Conservation (phyloP, 2,797 vertebrate genomes). For the Semaprochilodus insignis region DNA sequence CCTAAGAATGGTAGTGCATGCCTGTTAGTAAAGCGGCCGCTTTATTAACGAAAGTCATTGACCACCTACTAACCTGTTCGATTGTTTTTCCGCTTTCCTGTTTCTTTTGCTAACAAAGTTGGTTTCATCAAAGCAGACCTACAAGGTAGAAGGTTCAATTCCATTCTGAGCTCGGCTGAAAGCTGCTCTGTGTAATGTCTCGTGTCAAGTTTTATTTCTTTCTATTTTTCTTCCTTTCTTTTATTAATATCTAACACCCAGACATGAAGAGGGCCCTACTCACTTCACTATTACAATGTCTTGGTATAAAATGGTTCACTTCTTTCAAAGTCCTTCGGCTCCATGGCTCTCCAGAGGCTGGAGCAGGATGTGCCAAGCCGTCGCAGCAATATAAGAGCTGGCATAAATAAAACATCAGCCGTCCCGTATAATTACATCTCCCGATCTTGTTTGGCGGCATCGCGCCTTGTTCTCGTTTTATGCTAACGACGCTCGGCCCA, state of each 20-base stretch:
- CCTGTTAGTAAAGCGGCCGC: slow-evolving; percentile 68
- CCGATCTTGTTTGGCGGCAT: slow-evolving; percentile 50
- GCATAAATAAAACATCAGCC: slow-evolving; percentile 61
- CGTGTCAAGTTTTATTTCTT: slow-evolving; percentile 50
- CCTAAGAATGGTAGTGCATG: slow-evolving; percentile 66
- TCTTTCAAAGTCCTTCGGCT: slow-evolving; percentile 42
- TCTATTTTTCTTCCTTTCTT: neutral
- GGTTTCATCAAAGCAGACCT: slow-evolving; percentile 91
- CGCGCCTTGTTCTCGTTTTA: slow-evolving; percentile 53
- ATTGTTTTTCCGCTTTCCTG: slow-evolving; percentile 77
- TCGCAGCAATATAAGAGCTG: slow-evolving; percentile 41
- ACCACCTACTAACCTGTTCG: slow-evolving; percentile 84
- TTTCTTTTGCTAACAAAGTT: slow-evolving; percentile 89
- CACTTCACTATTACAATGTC: slow-evolving; percentile 62
- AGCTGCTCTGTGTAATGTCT: slow-evolving; percentile 75
- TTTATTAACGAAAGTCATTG: slow-evolving; percentile 69
- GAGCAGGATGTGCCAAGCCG: slow-evolving; percentile 38
- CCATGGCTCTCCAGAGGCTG: slow-evolving; percentile 20
- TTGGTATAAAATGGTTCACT: slow-evolving; percentile 66
- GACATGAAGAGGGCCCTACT: slow-evolving; percentile 50
- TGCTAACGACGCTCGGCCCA: slow-evolving; percentile 49
- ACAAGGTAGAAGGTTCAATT: slow-evolving; percentile 87
- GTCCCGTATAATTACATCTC: slow-evolving; percentile 54
- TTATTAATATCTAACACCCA: slow-evolving; percentile 39
- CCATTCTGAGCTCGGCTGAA: slow-evolving; percentile 72